Conservation (phyloP, 2,888 invertebrate genomes). For the Automeris io region DNA sequence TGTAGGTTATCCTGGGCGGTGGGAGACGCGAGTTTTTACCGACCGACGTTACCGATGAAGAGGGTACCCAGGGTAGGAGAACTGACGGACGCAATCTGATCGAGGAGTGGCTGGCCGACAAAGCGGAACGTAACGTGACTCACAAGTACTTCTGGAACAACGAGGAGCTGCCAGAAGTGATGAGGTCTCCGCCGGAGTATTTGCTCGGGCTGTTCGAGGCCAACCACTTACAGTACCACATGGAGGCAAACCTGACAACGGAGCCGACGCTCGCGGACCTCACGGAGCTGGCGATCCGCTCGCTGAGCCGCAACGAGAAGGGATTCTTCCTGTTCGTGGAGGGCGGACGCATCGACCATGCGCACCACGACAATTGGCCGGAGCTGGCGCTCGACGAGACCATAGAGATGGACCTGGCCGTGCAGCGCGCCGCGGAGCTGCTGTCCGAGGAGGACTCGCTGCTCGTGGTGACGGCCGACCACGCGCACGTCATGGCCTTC, state of each 20-base stretch:
- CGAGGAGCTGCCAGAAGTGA: conserved; percentile 62
- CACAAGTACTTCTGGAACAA: conserved; percentile 77
- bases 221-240: conserved; percentile 80
- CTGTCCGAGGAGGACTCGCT: conserved; percentile 80
- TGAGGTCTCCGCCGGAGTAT: conserved; percentile 74
- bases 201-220: conserved; percentile 80
- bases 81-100: conserved; percentile 81
- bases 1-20: conserved; percentile 83
- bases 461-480: conserved; percentile 86
- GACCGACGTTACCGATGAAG: conserved; percentile 65
- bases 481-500: conserved; percentile 83
- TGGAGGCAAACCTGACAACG: conserved; percentile 61
- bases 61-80: conserved; percentile 59
- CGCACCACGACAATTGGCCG: conserved; percentile 79
- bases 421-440: conserved; percentile 58
- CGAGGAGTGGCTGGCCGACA: conserved; percentile 78
- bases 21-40: conserved; percentile 82
- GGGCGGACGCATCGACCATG: conserved; percentile 81
- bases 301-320: conserved; percentile 78
- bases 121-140: conserved; percentile 42
- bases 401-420: conserved; percentile 79
- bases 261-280: conserved; percentile 67
- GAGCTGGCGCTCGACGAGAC: conserved; percentile 82
- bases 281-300: conserved; percentile 80
- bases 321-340: conserved; percentile 89